These are phyloP conservation scores for Maniola jurtina DNA, from an alignment of 1,140 invertebrate genomes.

Conservation along the genomic window DNA sequence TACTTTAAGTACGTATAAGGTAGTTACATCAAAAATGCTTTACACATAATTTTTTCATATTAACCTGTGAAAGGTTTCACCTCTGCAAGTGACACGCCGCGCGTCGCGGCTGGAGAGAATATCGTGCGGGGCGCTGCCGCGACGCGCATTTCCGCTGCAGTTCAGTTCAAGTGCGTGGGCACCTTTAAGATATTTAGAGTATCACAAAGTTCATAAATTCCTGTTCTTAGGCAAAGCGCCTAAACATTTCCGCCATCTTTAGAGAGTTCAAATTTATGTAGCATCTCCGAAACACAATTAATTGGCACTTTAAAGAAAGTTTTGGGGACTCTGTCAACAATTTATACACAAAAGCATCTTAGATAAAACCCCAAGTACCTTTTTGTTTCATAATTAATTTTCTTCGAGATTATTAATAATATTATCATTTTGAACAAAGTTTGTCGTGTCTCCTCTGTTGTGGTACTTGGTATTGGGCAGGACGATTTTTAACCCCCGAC, in stretches of 20 bases:
- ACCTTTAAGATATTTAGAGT: no score
- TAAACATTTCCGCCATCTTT: constrained; percentile 23
- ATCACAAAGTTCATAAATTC: neutral
- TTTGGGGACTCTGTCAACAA: constrained; percentile 49
- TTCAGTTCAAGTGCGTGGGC: no score
- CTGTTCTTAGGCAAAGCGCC: constrained; percentile 6
- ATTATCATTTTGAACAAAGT: constrained; percentile 28
- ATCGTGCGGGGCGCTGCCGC: no score
- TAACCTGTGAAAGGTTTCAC: no score
- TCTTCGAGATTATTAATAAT: constrained; percentile 39
- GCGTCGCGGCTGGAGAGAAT: no score
- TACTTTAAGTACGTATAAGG: no score
- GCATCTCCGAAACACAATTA: constrained; percentile 42
- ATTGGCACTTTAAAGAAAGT: constrained; percentile 46
- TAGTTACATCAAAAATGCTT: no score
- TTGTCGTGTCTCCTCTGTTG: constrained; percentile 14
- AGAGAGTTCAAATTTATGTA: constrained; percentile 33
- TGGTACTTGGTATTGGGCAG: no score
- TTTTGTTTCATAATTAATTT: constrained; percentile 52
- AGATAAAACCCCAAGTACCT: constrained; percentile 46
- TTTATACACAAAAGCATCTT: constrained; percentile 46
- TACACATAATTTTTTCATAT: no score
- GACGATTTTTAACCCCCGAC: no score
- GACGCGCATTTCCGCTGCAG: no score
- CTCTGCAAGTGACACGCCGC: no score